Evolutionary conservation across 2,888 invertebrate species (phyloP).

Genomic region (Nomada hirtipes): DNA sequence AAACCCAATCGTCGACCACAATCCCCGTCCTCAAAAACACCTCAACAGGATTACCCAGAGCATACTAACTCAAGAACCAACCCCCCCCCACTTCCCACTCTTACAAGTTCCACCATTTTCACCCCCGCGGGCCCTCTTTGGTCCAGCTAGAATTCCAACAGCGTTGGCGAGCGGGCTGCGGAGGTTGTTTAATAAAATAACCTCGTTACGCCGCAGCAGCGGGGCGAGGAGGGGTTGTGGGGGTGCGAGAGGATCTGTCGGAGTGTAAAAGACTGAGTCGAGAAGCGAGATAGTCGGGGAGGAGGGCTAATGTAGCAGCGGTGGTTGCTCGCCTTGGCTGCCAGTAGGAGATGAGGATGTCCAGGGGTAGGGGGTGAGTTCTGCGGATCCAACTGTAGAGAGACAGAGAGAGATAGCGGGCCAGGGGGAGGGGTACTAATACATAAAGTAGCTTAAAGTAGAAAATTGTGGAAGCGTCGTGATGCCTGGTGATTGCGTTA

Average conservation of each 20-base stretch:
- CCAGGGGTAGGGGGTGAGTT: constrained; percentile 16
- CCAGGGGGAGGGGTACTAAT: constrained; percentile 78
- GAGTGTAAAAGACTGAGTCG: constrained; percentile 56
- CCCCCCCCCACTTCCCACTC: background rate
- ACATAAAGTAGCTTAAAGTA: constrained; percentile 85
- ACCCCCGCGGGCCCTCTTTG: constrained; percentile 17
- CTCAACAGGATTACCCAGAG: background rate
- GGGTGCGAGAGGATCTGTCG: constrained; percentile 41
- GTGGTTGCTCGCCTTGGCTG: constrained; percentile 58
- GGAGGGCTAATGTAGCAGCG: constrained; percentile 58
- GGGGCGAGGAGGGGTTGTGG: constrained; percentile 25
- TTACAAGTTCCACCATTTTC: background rate
- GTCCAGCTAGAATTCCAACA: constrained; percentile 59
- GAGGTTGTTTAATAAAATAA: constrained; percentile 83
- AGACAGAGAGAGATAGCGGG: constrained; percentile 47
- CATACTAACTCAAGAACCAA: background rate
- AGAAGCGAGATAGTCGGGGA: constrained; percentile 32
- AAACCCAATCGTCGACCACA: no score
- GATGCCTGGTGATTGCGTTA: constrained; percentile 85
- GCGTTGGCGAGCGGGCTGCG: constrained; percentile 57
- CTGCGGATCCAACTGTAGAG: constrained; percentile 34
- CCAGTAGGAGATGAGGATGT: constrained; percentile 47
- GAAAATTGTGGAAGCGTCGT: constrained; percentile 85
- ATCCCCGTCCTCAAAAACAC: no score
- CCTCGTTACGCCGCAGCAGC: constrained; percentile 76